These are phyloP conservation scores for Aethina tumida DNA, from an alignment of 1,140 invertebrate genomes.

Conservation along the genomic window DNA sequence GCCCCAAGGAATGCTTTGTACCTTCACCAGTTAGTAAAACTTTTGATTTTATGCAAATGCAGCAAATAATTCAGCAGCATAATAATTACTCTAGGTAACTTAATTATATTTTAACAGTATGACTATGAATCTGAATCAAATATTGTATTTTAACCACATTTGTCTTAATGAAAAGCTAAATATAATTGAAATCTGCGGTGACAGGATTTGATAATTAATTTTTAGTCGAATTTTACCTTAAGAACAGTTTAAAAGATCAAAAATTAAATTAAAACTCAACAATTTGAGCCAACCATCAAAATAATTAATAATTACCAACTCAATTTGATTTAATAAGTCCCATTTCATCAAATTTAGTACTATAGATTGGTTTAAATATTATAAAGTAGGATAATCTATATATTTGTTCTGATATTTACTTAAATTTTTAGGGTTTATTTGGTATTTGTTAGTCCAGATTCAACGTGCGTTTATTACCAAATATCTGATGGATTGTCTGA, in stretches of 20 bases:
- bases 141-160: slow-evolving; percentile 3
- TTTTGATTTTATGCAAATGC: slow-evolving; percentile 21
- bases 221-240: too few species aligned
- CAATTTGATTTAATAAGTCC: neutral
- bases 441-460: slow-evolving; percentile 26
- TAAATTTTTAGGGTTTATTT: slow-evolving; percentile 20
- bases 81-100: neutral
- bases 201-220: too few species aligned
- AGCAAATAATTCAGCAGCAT: slow-evolving; percentile 11
- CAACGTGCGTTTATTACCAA: slow-evolving; percentile 29
- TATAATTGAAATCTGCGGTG: too few species aligned
- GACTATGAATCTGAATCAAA: neutral
- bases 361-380: too few species aligned
- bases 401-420: too few species aligned
- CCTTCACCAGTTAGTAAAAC: slow-evolving; percentile 18
- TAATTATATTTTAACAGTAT: neutral
- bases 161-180: too few species aligned
- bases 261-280: neutral
- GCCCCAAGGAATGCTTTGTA: slow-evolving; percentile 16
- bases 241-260: neutral
- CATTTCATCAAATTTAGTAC: neutral
- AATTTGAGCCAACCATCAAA: neutral
- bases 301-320: neutral
- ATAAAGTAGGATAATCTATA: too few species aligned
- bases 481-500: slow-evolving; percentile 19